Evolutionary conservation across 1,140 invertebrate species (phyloP).

Genomic region (Camponotus pennsylvanicus): DNA sequence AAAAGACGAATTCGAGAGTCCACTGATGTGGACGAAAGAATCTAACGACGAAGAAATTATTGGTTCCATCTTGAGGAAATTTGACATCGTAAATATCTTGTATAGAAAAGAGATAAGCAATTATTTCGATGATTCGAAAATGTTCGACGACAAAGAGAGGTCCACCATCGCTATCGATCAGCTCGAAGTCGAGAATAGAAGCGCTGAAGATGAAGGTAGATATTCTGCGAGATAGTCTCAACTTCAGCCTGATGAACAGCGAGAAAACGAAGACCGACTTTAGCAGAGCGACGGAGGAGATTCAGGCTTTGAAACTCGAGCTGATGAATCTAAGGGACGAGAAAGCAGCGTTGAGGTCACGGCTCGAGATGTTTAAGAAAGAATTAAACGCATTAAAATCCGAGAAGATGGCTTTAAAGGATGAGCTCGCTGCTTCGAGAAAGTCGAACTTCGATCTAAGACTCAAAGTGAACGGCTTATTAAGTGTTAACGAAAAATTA

Average conservation of each 20-base stretch:
- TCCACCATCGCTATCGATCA: constrained; percentile 21
- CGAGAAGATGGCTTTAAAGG: constrained; percentile 68
- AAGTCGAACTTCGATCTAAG: constrained; percentile 63
- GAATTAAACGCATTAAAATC: constrained; percentile 58
- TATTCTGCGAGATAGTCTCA: constrained; percentile 20
- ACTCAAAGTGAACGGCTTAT: constrained; percentile 49
- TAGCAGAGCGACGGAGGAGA: constrained; percentile 40
- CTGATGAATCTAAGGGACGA: constrained; percentile 62
- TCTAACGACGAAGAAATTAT: background rate
- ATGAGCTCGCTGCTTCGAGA: constrained; percentile 66
- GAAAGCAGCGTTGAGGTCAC: constrained; percentile 33
- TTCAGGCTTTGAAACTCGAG: constrained; percentile 63
- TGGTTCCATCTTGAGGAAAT: background rate
- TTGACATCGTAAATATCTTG: constrained; percentile 33
- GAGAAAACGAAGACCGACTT: constrained; percentile 44
- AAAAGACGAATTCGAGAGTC: constrained; percentile 31
- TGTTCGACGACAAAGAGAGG: background rate
- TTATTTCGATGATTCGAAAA: background rate
- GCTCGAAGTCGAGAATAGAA: constrained; percentile 30
- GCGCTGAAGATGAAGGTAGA: constrained; percentile 55
- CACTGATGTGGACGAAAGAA: background rate
- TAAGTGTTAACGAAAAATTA: constrained; percentile 59
- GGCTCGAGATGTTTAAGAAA: constrained; percentile 37
- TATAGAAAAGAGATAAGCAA: constrained; percentile 30
- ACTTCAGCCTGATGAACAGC: constrained; percentile 35